Base-by-base conservation (phyloP, 2,888 invertebrate species). In the Drosophila suboccidentalis region DNA sequence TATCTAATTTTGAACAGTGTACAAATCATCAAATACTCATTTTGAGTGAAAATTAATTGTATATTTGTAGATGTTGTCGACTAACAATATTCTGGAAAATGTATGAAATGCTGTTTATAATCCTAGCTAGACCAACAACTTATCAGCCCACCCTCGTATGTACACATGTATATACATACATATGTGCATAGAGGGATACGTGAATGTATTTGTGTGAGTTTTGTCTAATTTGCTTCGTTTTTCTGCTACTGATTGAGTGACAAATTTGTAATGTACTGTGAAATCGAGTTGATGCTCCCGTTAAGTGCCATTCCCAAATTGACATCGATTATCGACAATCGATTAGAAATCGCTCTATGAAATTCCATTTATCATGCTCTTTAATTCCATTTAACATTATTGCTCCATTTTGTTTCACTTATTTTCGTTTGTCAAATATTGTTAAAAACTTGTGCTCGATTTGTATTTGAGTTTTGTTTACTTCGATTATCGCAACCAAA, bases 201-300 rank as follows among this genome's bases (percentile, higher is more conserved):
- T 3, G 13, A 4, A 10, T 50, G 39, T 50, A 36, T 57, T 47
- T 39, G 38, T 63, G 41, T 53, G 22, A 44, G 60, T 46, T 58
- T 60, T 57, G 71, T 55, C 82, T 85, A 80, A 85, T 85, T 85
- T 80, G 75, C 36, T 46, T 57, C 64, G 54, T 76, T 81, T 63
- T 57, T 41, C 32, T 22, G 43, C 47, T 54, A 60, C 51, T 77
- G 80, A 84, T 82, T 84, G 77, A 69, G 71, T 77, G 82, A 63
- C 70, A 82, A 84, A 74, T 84, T 70, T 67, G 66, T 78, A 65
- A 76, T 76, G 70, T 79, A 73, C 46, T 46, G 44, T 47, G 36
- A 81, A 81, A 73, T 71, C 67, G 74, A 67, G 59, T 62, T 65
- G 68, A 69, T 66, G 44, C 43, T 22, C 9, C 22, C 43, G 60